Percentiles rank a stretch among this genome's conserved stretches.
phyloP scores from a whole-genome alignment of 2,888 invertebrate genomes.

The Spisula solida region DNA sequence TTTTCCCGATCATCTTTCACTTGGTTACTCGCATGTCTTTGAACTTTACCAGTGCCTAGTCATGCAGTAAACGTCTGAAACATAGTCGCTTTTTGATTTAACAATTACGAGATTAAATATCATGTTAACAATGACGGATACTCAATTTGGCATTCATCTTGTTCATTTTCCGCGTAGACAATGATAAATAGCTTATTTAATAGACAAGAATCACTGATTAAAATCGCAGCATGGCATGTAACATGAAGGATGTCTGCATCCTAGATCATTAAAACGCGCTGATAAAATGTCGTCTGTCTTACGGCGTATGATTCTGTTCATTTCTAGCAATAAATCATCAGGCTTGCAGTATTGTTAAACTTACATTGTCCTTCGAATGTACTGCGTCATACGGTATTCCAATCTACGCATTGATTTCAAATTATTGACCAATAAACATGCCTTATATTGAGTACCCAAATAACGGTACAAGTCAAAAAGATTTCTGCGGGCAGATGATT shows the following conservation, averaged over 20 bases:
- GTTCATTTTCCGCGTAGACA: background rate
- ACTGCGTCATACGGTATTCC: background rate
- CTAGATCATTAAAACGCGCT: background rate
- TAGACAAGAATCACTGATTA: background rate
- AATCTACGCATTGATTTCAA: too few relatives aligned
- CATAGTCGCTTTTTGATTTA: background rate
- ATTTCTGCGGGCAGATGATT: too few relatives aligned
- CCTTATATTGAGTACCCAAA: too few relatives aligned
- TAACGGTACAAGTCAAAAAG: too few relatives aligned
- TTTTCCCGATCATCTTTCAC: background rate
- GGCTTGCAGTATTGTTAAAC: background rate
- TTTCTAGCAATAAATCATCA: background rate
- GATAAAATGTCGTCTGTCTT: background rate
- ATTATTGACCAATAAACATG: too few relatives aligned
- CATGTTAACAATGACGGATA: background rate
- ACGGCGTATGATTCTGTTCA: background rate
- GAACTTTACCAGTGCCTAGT: background rate
- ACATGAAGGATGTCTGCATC: background rate
- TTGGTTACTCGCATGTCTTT: background rate
- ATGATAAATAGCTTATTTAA: background rate
- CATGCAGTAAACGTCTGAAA: background rate
- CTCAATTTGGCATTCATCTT: conserved; percentile 3
- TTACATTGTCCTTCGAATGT: too few relatives aligned
- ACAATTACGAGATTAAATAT: conserved; percentile 15
- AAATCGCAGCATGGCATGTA: background rate